Evolutionary conservation across 2,888 invertebrate genomes (phyloP).

Genomic region (Busseola fusca): DNA sequence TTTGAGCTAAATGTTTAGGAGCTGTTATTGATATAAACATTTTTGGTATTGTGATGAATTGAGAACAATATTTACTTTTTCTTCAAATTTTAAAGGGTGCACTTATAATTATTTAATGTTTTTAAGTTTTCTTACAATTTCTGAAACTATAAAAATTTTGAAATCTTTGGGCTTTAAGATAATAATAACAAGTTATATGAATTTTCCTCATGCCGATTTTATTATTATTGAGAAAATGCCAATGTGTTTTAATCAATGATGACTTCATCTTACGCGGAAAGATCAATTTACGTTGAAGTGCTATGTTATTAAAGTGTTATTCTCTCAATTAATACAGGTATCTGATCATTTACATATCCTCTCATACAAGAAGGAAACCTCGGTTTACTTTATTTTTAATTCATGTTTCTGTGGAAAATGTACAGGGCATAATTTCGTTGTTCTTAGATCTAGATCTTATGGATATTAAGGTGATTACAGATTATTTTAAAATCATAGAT

Average conservation of each 20-base stretch:
- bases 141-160: background rate
- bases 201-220: conserved; percentile 43
- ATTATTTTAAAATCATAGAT: background rate
- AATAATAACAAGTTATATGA: conserved; percentile 21
- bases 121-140: background rate
- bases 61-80: background rate
- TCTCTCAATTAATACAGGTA: conserved; percentile 1
- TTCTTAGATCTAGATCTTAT: background rate
- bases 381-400: background rate
- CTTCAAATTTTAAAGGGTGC: too few species aligned
- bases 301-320: conserved; percentile 29
- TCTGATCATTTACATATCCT: conserved; percentile 23
- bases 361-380: conserved; percentile 13
- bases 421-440: background rate
- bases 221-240: conserved; percentile 42
- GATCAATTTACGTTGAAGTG: conserved; percentile 21
- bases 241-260: conserved; percentile 34
- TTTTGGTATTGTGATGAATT: conserved; percentile 10
- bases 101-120: background rate
- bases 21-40: conserved; percentile 1
- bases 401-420: background rate
- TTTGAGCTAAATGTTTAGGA: conserved; percentile 23
- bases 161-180: conserved; percentile 17
- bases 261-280: conserved; percentile 47
- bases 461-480: background rate